phyloP scores from a whole-genome alignment of 2,888 invertebrate genomes.

The Xestia rhomboidea region DNA sequence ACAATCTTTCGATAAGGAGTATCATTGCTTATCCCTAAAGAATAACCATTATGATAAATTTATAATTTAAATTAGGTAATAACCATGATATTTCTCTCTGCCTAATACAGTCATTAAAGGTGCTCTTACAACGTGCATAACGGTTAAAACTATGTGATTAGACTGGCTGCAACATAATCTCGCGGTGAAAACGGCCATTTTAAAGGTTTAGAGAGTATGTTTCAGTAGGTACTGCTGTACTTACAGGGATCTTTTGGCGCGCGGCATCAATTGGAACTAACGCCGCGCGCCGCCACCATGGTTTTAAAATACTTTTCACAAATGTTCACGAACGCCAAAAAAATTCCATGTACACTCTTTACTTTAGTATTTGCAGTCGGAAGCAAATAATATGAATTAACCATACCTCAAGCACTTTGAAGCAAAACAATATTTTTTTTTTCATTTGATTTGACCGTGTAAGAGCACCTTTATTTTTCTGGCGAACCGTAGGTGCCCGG shows the following conservation, averaged over 20 bases:
- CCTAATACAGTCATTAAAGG: not conserved
- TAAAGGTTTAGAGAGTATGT: not conserved
- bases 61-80: not conserved
- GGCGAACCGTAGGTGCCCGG: constrained; percentile 3
- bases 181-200: not conserved
- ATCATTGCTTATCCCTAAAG: not conserved
- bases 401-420: not conserved
- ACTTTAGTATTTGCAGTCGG: not conserved
- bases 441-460: not conserved
- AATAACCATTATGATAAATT: constrained; percentile 10
- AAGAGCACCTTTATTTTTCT: constrained; percentile 31
- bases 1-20: constrained; percentile 1
- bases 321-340: not conserved
- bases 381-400: not conserved
- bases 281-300: no score
- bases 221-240: not conserved
- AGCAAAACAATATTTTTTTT: not conserved
- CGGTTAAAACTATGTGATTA: not conserved
- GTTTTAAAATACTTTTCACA: not conserved
- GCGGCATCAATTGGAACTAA: not conserved
- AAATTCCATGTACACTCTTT: not conserved
- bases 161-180: not conserved
- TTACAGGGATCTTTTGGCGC: not conserved
- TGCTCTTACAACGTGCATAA: constrained; percentile 22
- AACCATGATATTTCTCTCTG: constrained; percentile 18